Percentiles rank a stretch among this genome's conserved stretches.
phyloP scores from a whole-genome alignment of 2,797 vertebrate species.

The Chanos chanos region DNA sequence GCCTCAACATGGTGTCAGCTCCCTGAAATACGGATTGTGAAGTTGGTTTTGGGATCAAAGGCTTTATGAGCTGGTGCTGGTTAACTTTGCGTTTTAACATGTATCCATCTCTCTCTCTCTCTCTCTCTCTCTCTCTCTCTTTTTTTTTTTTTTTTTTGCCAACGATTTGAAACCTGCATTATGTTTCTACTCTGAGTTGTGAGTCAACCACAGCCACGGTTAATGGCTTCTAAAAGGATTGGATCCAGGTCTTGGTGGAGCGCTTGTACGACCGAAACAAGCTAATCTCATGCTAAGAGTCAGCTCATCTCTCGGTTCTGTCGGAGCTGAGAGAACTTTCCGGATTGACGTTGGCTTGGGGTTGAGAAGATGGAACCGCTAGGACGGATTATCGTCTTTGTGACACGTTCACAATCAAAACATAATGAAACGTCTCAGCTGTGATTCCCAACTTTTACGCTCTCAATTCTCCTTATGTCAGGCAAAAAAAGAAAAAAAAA shows the following conservation, averaged over 20 bases:
- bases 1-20: slow-evolving; percentile 4
- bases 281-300: slow-evolving; percentile 37
- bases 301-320: slow-evolving; percentile 2
- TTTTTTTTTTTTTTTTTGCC: background rate
- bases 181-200: slow-evolving; percentile 12
- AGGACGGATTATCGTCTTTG: slow-evolving; percentile 30
- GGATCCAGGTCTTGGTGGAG: slow-evolving; percentile 1
- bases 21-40: slow-evolving; percentile 1
- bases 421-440: slow-evolving; percentile 17
- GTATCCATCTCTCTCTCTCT: slow-evolving; percentile 37
- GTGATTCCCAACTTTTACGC: too few species aligned
- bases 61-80: slow-evolving; percentile 55
- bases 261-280: slow-evolving; percentile 27
- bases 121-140: background rate
- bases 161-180: slow-evolving; percentile 12
- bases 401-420: slow-evolving; percentile 13
- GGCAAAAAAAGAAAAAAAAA: too few species aligned
- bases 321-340: slow-evolving; percentile 17
- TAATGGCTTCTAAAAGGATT: slow-evolving; percentile 27
- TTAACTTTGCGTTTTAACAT: slow-evolving; percentile 60
- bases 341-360: slow-evolving; percentile 9
- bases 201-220: too few species aligned
- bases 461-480: too few species aligned
- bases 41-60: slow-evolving; percentile 50
- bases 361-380: slow-evolving; percentile 3